Evolutionary conservation across 1,140 invertebrate species (phyloP).

Genomic region (Campoletis sonorensis): DNA sequence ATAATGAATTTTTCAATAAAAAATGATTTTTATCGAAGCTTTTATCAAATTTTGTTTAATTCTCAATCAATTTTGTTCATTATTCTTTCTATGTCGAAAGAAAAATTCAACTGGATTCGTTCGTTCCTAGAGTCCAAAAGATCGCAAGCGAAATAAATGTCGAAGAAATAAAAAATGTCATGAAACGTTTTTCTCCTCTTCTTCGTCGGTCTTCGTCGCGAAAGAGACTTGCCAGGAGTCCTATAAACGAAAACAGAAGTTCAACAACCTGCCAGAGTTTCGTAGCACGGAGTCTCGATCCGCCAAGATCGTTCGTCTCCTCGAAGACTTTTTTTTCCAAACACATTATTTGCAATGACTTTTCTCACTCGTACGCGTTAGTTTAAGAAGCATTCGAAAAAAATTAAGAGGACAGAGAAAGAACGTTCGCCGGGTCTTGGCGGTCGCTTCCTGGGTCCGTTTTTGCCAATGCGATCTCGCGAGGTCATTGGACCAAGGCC

Average conservation of each 20-base stretch:
- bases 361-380: background rate
- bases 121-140: too few species aligned
- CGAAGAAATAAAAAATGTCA: background rate
- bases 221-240: background rate
- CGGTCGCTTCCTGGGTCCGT: conserved; percentile 34
- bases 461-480: conserved; percentile 42
- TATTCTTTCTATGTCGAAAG: too few species aligned
- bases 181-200: background rate
- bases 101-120: too few species aligned
- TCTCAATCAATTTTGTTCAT: too few species aligned
- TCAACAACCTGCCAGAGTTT: conserved; percentile 26
- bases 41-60: too few species aligned
- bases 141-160: background rate
- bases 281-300: background rate
- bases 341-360: background rate
- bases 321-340: conserved; percentile 5
- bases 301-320: background rate
- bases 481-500: conserved; percentile 70
- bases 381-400: background rate
- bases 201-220: too few species aligned
- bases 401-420: background rate
- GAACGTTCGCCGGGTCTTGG: background rate
- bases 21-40: too few species aligned
- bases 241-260: conserved; percentile 23
- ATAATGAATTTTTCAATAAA: too few species aligned